Percentiles rank a stretch among this genome's conserved stretches.
phyloP scores from a whole-genome alignment of 2,797 vertebrate genomes.

The Tokudaia muenninki region DNA sequence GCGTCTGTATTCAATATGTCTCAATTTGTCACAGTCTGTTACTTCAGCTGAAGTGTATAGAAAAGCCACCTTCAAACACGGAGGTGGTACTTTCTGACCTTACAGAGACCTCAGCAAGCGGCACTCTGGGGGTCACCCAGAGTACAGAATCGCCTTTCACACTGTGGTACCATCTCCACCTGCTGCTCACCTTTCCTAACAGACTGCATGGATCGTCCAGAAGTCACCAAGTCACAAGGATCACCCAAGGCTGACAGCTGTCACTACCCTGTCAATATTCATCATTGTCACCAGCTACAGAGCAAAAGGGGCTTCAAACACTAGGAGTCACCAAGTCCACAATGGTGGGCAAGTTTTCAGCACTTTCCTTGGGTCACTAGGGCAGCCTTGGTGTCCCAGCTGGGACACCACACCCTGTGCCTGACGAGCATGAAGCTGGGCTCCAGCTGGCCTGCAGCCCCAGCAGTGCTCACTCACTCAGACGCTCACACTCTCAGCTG shows the following conservation, averaged over 20 bases:
- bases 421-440: background rate
- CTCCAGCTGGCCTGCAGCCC: background rate
- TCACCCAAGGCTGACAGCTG: background rate
- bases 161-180: too few relatives aligned
- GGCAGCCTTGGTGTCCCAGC: background rate
- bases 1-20: background rate
- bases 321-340: background rate
- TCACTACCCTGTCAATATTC: background rate
- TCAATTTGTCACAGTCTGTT: background rate
- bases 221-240: background rate
- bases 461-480: background rate
- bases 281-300: accelerated
- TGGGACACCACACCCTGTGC: background rate
- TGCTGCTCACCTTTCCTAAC: background rate
- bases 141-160: background rate
- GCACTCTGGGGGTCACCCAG: background rate
- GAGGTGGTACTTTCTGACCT: background rate
- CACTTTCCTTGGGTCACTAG: background rate
- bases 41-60: background rate
- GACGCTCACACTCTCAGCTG: background rate
- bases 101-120: background rate
- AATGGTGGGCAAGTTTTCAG: background rate
- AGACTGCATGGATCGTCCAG: background rate
- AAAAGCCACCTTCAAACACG: background rate
- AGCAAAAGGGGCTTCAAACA: background rate